Conservation (phyloP, 2,888 invertebrate genomes). For the Harmothoe impar region DNA sequence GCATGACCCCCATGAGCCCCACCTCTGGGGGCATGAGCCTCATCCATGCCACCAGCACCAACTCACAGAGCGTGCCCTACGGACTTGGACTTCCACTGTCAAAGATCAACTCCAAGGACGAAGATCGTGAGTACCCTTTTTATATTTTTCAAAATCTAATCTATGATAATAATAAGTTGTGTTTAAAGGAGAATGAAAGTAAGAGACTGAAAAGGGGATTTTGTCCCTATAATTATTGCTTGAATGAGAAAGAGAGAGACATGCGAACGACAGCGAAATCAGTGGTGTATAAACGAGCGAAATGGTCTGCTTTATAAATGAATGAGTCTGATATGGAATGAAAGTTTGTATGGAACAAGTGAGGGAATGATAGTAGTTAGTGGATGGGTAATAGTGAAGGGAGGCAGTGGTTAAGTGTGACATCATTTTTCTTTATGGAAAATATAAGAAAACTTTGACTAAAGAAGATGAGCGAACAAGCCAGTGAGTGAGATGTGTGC, state of each 20-base stretch:
- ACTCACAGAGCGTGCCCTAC: conserved; percentile 59
- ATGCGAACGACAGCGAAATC: too few relatives aligned
- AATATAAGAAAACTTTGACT: too few relatives aligned
- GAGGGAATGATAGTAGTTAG: neutral
- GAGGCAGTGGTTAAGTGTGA: too few relatives aligned
- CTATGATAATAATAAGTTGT: neutral
- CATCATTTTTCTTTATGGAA: too few relatives aligned
- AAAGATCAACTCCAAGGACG: conserved; percentile 67
- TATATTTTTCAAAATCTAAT: neutral
- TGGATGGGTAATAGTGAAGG: neutral
- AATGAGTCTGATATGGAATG: neutral
- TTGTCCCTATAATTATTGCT: too few relatives aligned
- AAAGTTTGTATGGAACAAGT: neutral
- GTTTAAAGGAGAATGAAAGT: neutral
- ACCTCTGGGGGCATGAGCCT: conserved; percentile 53
- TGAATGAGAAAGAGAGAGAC: too few relatives aligned
- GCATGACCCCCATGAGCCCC: conserved; percentile 73
- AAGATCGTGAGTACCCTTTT: conserved; percentile 67
- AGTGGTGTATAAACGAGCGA: too few relatives aligned
- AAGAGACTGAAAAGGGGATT: neutral
- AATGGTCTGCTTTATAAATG: neutral
- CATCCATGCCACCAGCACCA: conserved; percentile 43
- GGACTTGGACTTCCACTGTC: conserved; percentile 66
- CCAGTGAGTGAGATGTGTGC: too few relatives aligned
- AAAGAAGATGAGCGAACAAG: too few relatives aligned